Base-by-base conservation (phyloP, 2,888 invertebrate genomes). In the Athetis lepigone region DNA sequence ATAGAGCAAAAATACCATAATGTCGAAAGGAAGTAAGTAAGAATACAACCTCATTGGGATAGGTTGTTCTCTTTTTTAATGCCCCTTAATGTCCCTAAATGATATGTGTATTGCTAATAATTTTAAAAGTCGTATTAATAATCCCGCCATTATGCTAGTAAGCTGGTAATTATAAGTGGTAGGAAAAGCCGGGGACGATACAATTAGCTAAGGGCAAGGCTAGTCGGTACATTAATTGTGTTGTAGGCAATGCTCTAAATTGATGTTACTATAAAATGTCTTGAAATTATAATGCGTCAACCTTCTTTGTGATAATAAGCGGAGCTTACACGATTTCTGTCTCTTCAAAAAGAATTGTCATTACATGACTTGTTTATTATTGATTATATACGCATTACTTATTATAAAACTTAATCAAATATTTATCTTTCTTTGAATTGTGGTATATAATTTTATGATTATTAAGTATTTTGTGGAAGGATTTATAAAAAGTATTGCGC, bases 31-130 rank as follows among this genome's bases (percentile, higher is more conserved):
- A 50, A 47, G 23, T 61, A 63, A 52, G 43, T 18, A 63, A 62
- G 67, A 72, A 58, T 47, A 18, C 49, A 37, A 27, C 27, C 42
- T 47, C 25, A 56, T 51, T 39, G 42, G 65, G 57, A 60, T 43
- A 21, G 40, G 27, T 21, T 27, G 42, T 70, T 59, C n/a, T 54
- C 64, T 64, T 46, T 43, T 58, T 55, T 85, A 80, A 82, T 70
- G 70, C 29, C 63, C 70, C 67, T 72, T 84, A 84, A 86, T 84
- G 67, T 47, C 56, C 68, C 42, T 46, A 81, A 88, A 88, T 85
- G 67, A 80, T 86, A 88, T 87, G 86, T 82, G 86, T 87, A 86
- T 86, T 83, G 81, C 81, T 82, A 84, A 86, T 87, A 85, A 87
- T 88, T 86, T 83, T 58, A 79, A 78, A 82, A 85, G 80, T 67